These are phyloP conservation scores for Drosophila sulfurigaster DNA, from an alignment of 1,140 invertebrate species.

Conservation along the genomic window DNA sequence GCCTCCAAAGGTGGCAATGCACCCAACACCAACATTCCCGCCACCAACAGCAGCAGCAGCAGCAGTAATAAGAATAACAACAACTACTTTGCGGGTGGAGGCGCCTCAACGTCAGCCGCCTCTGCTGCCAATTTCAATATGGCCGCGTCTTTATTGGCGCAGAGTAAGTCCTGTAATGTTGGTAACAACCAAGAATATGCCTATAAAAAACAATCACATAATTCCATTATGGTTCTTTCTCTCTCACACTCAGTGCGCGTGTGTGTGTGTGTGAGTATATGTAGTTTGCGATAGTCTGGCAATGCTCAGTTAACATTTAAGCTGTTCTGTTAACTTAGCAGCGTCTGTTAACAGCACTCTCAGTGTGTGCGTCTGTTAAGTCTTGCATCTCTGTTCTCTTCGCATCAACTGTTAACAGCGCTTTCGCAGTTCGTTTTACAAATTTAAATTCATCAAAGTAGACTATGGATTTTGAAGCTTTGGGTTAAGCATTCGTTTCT, in stretches of 20 bases:
- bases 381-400: too few species aligned
- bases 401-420: too few species aligned
- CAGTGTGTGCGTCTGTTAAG: too few species aligned
- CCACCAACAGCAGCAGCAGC: slow-evolving; percentile 24
- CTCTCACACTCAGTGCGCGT: background rate
- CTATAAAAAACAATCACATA: background rate
- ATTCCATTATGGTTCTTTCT: background rate
- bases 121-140: slow-evolving; percentile 81
- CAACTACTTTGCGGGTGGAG: slow-evolving; percentile 29
- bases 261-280: background rate
- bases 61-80: slow-evolving; percentile 25
- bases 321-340: background rate
- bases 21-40: slow-evolving; percentile 30
- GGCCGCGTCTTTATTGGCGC: slow-evolving; percentile 90
- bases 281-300: background rate
- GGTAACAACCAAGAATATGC: slow-evolving; percentile 80
- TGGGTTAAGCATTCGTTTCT: too few species aligned
- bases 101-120: slow-evolving; percentile 56
- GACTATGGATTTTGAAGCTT: too few species aligned
- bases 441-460: too few species aligned
- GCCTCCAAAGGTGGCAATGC: slow-evolving; percentile 66
- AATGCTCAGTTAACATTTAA: background rate
- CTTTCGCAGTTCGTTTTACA: too few species aligned
- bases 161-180: slow-evolving; percentile 89
- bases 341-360: too few species aligned